Base-by-base conservation (phyloP, 2,888 invertebrate genomes). In the Drosophila cracens region DNA sequence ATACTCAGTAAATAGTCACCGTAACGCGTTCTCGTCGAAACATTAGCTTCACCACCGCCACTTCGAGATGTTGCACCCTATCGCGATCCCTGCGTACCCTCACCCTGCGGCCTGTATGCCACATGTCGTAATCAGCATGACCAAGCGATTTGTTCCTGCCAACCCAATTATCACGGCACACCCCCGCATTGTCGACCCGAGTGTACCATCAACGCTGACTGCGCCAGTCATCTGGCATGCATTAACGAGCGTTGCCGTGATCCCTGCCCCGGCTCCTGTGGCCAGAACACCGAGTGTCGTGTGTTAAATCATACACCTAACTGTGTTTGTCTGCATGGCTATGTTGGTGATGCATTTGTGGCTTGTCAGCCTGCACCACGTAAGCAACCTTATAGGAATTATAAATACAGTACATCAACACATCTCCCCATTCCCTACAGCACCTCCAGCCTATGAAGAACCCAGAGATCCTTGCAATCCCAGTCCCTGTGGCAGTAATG, bases 211-310 rank as follows among this genome's bases (percentile, higher is more conserved):
- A 96, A 96, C 90, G 94, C 96, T 0, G 97, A 97, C 84, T 97
- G 97, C 91, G 93, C 95, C 10, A 95, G 95, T 86, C 95, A 96
- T 89, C 94, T 95, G 82, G 96, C 97, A 48, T 97, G 97, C 88
- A 95, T 97, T 53, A 95, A 95, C 80, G 95, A 96, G 88, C 96
- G 95, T 91, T 97, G 97, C 91, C 94, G 93, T 77, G 96, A 97
- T 92, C 97, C 97, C n/a, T 97, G 97, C 84, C 96, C 96, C 11
- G 97, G 97, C 16, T 96, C 96, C 8, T 97, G 96, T 87, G 96
- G 96, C 53, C 87, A 95, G 69, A 94, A 94, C 83, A 94, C 96
- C 65, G 94, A 94, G 79, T 95, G 96, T 87, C 92, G 92, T 48
- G 96, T 97, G 8, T 94, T 95, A 74, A 96, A 95, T 90, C 96